Evolutionary conservation across 2,888 invertebrate species (phyloP).

Genomic region (Trichogramma dendrolimi): DNA sequence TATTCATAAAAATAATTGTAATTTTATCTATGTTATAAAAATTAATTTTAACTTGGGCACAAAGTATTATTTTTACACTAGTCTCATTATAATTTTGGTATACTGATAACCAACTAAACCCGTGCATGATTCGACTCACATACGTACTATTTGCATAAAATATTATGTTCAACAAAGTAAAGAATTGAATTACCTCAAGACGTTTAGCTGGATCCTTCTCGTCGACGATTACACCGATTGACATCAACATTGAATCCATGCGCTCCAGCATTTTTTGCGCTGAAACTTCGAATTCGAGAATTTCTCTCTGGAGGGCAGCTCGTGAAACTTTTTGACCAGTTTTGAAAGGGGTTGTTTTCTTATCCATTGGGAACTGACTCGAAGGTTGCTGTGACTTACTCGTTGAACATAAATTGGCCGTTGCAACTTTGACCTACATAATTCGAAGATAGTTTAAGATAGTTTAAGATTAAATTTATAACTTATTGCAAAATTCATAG

Average conservation of each 20-base stretch:
- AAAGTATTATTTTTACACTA: slow-evolving; percentile 2
- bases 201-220: slow-evolving; percentile 63
- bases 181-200: slow-evolving; percentile 54
- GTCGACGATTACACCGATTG: slow-evolving; percentile 58
- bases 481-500: no score
- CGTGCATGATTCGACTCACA: not conserved
- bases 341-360: slow-evolving; percentile 18
- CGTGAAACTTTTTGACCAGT: slow-evolving; percentile 42
- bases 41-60: not conserved
- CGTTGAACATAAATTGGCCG: no score
- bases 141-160: not conserved
- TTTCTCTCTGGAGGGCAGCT: slow-evolving; percentile 48
- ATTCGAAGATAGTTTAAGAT: no score
- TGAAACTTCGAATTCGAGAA: slow-evolving; percentile 52
- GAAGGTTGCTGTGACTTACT: no score
- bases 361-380: not conserved
- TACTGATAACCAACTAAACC: not conserved
- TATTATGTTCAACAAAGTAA: slow-evolving; percentile 16
- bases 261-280: slow-evolving; percentile 56
- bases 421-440: no score
- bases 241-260: slow-evolving; percentile 60
- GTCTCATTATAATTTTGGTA: not conserved
- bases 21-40: not conserved
- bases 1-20: not conserved
- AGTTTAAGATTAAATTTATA: no score